Evolutionary conservation across 2,113 vertebrate species (phyloP).

Genomic region (Notarius lentiginosus): DNA sequence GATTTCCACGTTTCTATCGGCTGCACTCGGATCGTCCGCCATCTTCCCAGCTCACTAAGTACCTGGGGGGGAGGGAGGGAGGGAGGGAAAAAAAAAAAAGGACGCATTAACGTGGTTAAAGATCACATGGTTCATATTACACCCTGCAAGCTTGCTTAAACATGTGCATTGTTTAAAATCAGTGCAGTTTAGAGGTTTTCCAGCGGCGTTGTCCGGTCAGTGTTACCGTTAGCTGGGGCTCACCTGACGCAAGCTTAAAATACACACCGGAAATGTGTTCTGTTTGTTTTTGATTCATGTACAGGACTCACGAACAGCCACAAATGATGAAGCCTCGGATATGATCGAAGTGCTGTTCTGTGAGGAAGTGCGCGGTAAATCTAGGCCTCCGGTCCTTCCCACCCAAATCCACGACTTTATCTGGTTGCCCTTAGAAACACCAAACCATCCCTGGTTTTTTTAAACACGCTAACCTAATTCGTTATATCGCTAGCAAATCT

Average conservation of each 20-base stretch:
- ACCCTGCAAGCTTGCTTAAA: neutral
- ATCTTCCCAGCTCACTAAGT: conserved; percentile 81
- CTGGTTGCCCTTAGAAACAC: conserved; percentile 12
- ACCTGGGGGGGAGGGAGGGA: conserved; percentile 72
- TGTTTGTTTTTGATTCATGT: conserved; percentile 41
- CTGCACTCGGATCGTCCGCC: conserved; percentile 97
- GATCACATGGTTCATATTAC: neutral
- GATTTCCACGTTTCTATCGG: conserved; percentile 97
- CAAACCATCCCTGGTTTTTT: neutral
- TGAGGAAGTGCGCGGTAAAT: conserved; percentile 63
- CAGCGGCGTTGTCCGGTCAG: neutral
- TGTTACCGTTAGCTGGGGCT: conserved; percentile 50
- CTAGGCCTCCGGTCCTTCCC: conserved; percentile 65
- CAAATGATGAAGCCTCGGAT: too few relatives aligned
- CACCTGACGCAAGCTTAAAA: conserved; percentile 58
- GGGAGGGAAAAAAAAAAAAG: neutral
- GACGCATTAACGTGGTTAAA: neutral
- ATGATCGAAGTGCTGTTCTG: too few relatives aligned
- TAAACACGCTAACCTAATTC: neutral
- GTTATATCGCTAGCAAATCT: neutral
- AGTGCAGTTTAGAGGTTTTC: neutral
- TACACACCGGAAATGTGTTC: conserved; percentile 34
- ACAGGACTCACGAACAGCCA: neutral
- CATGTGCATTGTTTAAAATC: too few relatives aligned
- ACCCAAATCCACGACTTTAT: conserved; percentile 54